phyloP scores from a whole-genome alignment of 53 echinoderm and acorn worm genomes.

The Luidia sarsii region DNA sequence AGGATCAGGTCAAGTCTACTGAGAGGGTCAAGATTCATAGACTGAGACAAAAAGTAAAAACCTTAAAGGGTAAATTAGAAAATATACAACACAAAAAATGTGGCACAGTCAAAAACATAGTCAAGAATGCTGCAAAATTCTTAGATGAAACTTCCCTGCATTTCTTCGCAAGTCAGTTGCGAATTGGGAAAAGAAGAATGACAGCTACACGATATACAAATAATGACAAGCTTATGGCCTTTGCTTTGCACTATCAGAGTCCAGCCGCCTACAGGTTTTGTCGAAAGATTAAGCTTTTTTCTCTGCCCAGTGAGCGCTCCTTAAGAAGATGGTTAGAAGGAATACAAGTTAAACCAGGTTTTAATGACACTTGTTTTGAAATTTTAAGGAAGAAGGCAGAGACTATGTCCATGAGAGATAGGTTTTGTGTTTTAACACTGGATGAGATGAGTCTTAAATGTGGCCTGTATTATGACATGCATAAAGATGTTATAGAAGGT shows the following conservation, averaged over 20 bases:
- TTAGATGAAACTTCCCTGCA: constrained; percentile 18
- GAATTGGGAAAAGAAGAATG: not conserved
- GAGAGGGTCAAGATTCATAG: constrained; percentile 27
- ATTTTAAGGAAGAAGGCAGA: constrained; percentile 1
- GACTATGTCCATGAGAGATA: constrained; percentile 2
- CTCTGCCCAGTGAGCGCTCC: constrained; percentile 14
- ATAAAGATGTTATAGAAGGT: constrained; percentile 33
- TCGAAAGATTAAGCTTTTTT: constrained; percentile 16
- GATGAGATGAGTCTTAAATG: constrained; percentile 53
- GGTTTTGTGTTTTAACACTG: constrained; percentile 27
- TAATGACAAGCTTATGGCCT: constrained; percentile 30
- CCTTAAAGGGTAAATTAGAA: not conserved
- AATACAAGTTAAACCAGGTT: not conserved
- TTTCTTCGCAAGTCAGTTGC: constrained; percentile 28
- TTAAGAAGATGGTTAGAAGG: constrained; percentile 10
- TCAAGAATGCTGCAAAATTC: not conserved
- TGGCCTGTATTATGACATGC: constrained; percentile 21
- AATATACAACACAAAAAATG: not conserved
- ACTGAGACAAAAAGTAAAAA: constrained; percentile 25
- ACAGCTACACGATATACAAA: constrained; percentile 39
- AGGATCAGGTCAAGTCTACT: not conserved
- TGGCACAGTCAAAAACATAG: not conserved
- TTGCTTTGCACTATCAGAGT: constrained; percentile 31
- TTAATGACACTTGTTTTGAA: constrained; percentile 24
- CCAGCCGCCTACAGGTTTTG: constrained; percentile 25